Percentiles rank a stretch among this genome's conserved stretches.
Conservation (phyloP, 2,113 vertebrate species). For the Nematolebias whitei region DNA sequence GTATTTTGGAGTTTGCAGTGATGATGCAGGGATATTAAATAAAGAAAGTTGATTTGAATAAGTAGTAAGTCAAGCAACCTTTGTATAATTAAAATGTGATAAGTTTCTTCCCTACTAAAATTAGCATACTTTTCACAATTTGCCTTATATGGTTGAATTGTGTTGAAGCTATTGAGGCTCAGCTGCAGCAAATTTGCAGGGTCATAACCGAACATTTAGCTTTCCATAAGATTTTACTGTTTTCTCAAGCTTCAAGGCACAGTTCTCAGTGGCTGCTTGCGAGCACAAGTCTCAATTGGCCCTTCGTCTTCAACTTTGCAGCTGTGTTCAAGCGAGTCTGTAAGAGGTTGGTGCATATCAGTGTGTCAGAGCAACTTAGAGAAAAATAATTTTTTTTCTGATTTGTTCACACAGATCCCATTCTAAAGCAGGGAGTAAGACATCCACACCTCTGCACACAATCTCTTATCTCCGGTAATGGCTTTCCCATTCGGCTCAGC, state of each 20-base stretch:
- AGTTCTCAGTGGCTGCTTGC: neutral
- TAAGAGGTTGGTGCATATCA: neutral
- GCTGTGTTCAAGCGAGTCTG: neutral
- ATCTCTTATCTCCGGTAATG: conserved; percentile 1
- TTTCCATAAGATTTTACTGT: neutral
- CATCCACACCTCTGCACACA: neutral
- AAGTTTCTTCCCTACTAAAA: neutral
- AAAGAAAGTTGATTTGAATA: neutral
- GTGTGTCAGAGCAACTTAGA: neutral
- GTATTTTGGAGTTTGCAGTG: neutral
- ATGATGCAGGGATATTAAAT: neutral
- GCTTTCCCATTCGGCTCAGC: conserved; percentile 1
- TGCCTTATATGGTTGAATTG: neutral
- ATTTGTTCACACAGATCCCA: neutral
- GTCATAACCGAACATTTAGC: neutral
- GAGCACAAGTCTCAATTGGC: neutral
- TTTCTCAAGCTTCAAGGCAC: neutral
- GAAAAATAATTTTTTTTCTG: neutral
- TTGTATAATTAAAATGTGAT: neutral
- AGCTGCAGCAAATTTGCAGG: neutral
- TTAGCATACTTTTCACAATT: neutral
- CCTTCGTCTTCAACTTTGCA: neutral
- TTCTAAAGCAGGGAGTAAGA: conserved; percentile 1
- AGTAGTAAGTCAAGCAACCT: neutral
- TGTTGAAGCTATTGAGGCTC: neutral